Evolutionary conservation across 2,888 invertebrate species (phyloP).

Genomic region (Phaonia tiefii): DNA sequence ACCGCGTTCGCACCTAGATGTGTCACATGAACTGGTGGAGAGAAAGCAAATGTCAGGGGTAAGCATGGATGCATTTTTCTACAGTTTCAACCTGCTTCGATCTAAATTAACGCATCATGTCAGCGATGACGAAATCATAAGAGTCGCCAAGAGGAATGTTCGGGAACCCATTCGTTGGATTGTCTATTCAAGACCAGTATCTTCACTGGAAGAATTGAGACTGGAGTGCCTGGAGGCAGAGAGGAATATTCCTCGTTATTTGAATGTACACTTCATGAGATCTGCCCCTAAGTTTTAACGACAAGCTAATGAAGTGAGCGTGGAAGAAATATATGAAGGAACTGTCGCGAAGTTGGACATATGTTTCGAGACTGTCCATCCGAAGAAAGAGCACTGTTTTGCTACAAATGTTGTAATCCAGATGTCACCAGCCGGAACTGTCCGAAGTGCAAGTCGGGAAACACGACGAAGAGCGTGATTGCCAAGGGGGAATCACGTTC

Average conservation of each 20-base stretch:
- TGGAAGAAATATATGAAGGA: slow-evolving; percentile 32
- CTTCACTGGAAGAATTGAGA: slow-evolving; percentile 24
- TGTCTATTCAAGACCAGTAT: neutral
- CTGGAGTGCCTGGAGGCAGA: slow-evolving; percentile 25
- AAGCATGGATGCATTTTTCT: slow-evolving; percentile 1
- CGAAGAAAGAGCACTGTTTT: neutral
- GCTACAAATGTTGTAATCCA: slow-evolving; percentile 25
- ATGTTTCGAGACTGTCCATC: slow-evolving; percentile 15
- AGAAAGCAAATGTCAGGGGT: neutral
- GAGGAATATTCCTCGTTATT: neutral
- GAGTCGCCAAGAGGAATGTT: neutral
- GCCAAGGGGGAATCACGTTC: neutral
- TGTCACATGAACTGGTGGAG: slow-evolving; percentile 13
- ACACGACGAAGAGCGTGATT: neutral
- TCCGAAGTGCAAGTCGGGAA: slow-evolving; percentile 28
- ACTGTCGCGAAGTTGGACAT: slow-evolving; percentile 22
- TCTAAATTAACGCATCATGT: neutral
- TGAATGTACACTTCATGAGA: neutral
- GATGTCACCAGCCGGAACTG: neutral
- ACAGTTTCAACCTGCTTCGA: neutral
- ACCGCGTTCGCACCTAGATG: neutral
- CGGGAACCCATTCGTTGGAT: neutral
- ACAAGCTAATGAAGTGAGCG: no score
- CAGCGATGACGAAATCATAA: neutral
- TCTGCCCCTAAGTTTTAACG: neutral